Percentiles rank a stretch among this genome's conserved stretches.
Evolutionary conservation across 2,888 invertebrate species (phyloP).

Genomic region (Nasonovia ribisnigri): DNA sequence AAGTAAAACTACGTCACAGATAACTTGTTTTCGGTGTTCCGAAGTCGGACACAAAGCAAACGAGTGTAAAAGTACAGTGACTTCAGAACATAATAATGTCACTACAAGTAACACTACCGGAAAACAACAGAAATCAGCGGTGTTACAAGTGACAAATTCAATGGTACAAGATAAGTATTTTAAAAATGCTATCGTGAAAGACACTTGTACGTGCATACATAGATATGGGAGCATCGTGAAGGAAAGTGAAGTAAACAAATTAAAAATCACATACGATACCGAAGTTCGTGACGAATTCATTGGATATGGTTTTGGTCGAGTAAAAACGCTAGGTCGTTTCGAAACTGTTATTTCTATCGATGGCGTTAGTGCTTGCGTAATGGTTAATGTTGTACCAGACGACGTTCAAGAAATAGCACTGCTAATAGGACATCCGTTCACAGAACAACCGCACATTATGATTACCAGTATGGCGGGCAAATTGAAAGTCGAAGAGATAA

Average conservation of each 20-base stretch:
- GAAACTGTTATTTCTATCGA: slow-evolving; percentile 62
- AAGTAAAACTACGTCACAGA: not conserved
- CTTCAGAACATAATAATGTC: not conserved
- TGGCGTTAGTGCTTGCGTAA: slow-evolving; percentile 56
- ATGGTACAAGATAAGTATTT: slow-evolving; percentile 17
- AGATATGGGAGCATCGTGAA: slow-evolving; percentile 19
- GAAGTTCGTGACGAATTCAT: slow-evolving; percentile 47
- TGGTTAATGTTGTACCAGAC: slow-evolving; percentile 67
- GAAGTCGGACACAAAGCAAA: slow-evolving; percentile 5
- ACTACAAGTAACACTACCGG: not conserved
- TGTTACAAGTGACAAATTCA: not conserved
- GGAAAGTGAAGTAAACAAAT: not conserved
- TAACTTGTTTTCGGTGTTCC: slow-evolving; percentile 1
- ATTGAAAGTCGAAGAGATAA: slow-evolving; percentile 24
- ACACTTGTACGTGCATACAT: not conserved
- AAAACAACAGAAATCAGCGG: not conserved
- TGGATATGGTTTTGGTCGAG: slow-evolving; percentile 67
- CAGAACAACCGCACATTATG: slow-evolving; percentile 67
- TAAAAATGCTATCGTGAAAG: not conserved
- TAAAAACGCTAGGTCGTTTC: slow-evolving; percentile 63
- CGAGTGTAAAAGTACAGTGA: not conserved
- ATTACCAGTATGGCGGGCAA: slow-evolving; percentile 47
- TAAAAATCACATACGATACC: not conserved
- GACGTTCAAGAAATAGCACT: slow-evolving; percentile 67
- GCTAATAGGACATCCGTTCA: slow-evolving; percentile 68